Percentiles rank a stretch among this genome's conserved stretches.
Conservation (phyloP, 2,113 vertebrate genomes). For the Chitala chitala region DNA sequence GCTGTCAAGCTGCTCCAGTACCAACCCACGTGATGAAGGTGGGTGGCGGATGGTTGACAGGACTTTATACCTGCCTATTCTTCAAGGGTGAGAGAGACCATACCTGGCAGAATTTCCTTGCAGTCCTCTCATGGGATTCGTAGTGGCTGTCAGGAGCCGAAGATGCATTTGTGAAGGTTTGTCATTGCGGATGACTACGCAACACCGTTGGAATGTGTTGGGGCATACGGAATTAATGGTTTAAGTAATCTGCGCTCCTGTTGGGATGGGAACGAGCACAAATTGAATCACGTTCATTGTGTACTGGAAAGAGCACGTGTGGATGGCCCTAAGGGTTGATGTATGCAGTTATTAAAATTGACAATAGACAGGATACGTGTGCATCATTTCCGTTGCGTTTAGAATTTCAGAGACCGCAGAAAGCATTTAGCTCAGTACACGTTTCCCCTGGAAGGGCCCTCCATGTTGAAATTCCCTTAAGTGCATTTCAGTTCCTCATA, state of each 20-base stretch:
- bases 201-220: not conserved
- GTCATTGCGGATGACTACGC: not conserved
- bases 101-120: not conserved
- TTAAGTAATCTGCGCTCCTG: conserved; percentile 5
- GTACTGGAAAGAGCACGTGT: not conserved
- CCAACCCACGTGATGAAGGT: not conserved
- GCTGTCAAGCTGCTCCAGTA: not conserved
- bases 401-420: not conserved
- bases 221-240: not conserved
- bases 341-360: not conserved
- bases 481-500: not conserved
- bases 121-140: not conserved
- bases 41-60: not conserved
- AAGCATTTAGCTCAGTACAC: conserved; percentile 9
- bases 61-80: not conserved
- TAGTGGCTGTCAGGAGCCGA: not conserved
- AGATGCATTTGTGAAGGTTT: not conserved
- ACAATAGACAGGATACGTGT: not conserved
- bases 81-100: not conserved
- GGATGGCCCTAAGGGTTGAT: not conserved
- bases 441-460: not conserved
- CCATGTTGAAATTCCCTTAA: conserved; percentile 5
- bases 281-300: not conserved
- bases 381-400: not conserved
- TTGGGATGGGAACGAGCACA: not conserved